These are phyloP conservation scores for Drosophila helvetica DNA, from an alignment of 2,888 invertebrate species.

Conservation along the genomic window DNA sequence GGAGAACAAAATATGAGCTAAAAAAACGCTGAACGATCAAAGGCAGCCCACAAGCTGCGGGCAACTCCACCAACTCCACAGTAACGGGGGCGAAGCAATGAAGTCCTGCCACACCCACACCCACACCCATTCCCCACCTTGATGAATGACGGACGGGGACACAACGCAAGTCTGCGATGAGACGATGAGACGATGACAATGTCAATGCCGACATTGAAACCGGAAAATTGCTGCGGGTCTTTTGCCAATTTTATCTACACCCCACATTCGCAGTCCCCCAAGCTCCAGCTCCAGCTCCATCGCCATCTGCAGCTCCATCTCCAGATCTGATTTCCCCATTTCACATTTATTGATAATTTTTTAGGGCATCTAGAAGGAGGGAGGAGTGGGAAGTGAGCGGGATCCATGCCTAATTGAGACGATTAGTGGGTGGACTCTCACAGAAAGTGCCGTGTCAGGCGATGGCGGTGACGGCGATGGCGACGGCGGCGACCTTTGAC, in stretches of 20 bases:
- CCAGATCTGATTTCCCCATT: slow-evolving; percentile 22
- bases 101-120: slow-evolving; percentile 43
- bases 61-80: slow-evolving; percentile 43
- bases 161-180: slow-evolving; percentile 5
- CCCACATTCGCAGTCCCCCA: slow-evolving; percentile 19
- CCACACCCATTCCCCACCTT: slow-evolving; percentile 26
- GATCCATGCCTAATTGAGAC: slow-evolving; percentile 81
- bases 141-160: slow-evolving; percentile 41
- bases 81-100: slow-evolving; percentile 23
- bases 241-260: slow-evolving; percentile 61
- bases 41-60: slow-evolving; percentile 66
- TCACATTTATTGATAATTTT: slow-evolving; percentile 68
- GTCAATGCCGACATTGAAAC: slow-evolving; percentile 76
- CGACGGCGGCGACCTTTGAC: slow-evolving; percentile 55
- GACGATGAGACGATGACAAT: slow-evolving; percentile 64
- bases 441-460: slow-evolving; percentile 54
- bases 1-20: slow-evolving; percentile 59
- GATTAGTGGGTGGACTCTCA: slow-evolving; percentile 57
- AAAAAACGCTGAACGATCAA: slow-evolving; percentile 71
- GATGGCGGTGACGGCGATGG: neutral
- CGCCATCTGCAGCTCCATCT: neutral
- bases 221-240: slow-evolving; percentile 81
- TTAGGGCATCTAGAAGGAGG: slow-evolving; percentile 38
- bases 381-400: slow-evolving; percentile 14
- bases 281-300: neutral